Evolutionary conservation across 2,113 vertebrate genomes (phyloP).

Genomic region (Neogobius melanostomus): DNA sequence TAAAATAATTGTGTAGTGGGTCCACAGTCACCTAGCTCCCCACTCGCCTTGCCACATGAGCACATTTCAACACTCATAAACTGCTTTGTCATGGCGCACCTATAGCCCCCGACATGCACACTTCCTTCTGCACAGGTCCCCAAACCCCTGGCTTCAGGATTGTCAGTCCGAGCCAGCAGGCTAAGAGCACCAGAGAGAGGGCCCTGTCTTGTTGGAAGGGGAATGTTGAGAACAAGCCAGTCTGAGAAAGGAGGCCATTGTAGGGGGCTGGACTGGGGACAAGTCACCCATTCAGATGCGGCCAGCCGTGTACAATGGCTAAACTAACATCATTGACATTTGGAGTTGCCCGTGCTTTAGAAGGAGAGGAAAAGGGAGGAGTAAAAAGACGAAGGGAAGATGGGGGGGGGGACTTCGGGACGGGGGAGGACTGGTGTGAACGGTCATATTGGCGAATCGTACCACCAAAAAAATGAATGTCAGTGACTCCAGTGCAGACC

Average conservation of each 20-base stretch:
- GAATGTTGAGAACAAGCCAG: slow-evolving; percentile 77
- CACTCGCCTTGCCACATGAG: slow-evolving; percentile 20
- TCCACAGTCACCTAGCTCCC: no score
- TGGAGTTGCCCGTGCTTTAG: slow-evolving; percentile 76
- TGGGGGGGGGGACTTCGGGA: slow-evolving; percentile 22
- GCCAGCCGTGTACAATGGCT: slow-evolving; percentile 83
- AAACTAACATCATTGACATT: slow-evolving; percentile 85
- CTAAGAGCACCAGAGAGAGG: slow-evolving; percentile 52
- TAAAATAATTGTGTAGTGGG: no score
- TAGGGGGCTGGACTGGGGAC: slow-evolving; percentile 80
- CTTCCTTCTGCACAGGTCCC: slow-evolving; percentile 23
- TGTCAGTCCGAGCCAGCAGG: slow-evolving; percentile 55
- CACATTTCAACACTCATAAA: slow-evolving; percentile 59
- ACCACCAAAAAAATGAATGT: slow-evolving; percentile 73
- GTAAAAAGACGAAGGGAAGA: slow-evolving; percentile 15
- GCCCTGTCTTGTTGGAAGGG: slow-evolving; percentile 67
- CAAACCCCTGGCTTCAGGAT: slow-evolving; percentile 47
- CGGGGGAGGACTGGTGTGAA: slow-evolving; percentile 38
- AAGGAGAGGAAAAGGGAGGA: slow-evolving; percentile 65
- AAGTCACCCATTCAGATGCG: slow-evolving; percentile 80
- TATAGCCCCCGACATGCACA: slow-evolving; percentile 34
- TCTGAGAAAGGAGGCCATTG: slow-evolving; percentile 79
- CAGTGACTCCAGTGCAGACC: slow-evolving; percentile 54
- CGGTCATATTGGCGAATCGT: slow-evolving; percentile 46
- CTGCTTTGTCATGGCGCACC: slow-evolving; percentile 66